Evolutionary conservation across 2,888 invertebrate genomes (phyloP), one percentile per base, ranked within the genome.

Genomic region (Acleris sparsana): DNA sequence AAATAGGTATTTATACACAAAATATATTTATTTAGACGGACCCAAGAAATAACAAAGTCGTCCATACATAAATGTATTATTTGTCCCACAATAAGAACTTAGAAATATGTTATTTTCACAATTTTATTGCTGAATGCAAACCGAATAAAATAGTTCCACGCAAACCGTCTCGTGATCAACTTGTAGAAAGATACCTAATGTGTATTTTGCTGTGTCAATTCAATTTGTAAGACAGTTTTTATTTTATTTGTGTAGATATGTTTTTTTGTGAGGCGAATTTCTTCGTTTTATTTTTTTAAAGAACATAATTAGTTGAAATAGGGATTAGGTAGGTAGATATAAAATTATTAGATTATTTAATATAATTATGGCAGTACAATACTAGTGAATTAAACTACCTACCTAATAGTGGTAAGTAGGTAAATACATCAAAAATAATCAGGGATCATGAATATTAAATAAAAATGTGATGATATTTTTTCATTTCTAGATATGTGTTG

Each of bases 111-210:
- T 16, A 22, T 39, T 58, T 53, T 33, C 52, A 25, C 46, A 22
- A 58, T 48, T 58, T 58, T 63, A 58, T 22, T 48, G 29, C 22
- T 9, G 33, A 9, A 33, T 9, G 33, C 53, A 18, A 3, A 48
- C 17, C 46, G 13, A 63, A 57, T 20, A 53, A 53, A 63, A 46
- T 22, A 58, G 46, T 46, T 33, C 58, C 58, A 63, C 63, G 46
- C 63, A 58, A 39, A 33, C 53, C 17, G 9, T 16, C 13, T 39
- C 33, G 39, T 53, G 58, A 52, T 63, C 52, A 63, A 58, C 16
- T 63, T 33, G 20, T 20, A 13, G 33, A 63, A n/a, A n/a, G 33
- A 63, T 53, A 46, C 39, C 53, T 29, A 63, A 58, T 58, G 17
- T 48, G 29, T n/a, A 25, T 63, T 29, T 46, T 7, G 22, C 22